Evolutionary conservation across 1,140 invertebrate species (phyloP).

Genomic region (Drosophila nannoptera): DNA sequence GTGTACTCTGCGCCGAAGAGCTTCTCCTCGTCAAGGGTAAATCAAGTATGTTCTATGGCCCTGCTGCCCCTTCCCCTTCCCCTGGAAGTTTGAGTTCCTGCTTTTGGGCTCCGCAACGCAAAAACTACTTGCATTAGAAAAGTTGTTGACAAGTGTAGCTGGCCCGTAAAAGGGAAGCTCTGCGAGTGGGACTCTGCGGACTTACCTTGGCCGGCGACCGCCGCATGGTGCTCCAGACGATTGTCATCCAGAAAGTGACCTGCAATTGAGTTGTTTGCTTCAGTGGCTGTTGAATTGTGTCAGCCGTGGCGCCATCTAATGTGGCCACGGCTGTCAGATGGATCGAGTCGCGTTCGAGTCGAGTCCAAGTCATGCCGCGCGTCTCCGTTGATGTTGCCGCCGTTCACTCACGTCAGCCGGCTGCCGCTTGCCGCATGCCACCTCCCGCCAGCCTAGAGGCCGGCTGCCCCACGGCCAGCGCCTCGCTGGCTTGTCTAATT

Average conservation of each 20-base stretch:
- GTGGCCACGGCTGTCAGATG: conserved; percentile 69
- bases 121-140: conserved; percentile 8
- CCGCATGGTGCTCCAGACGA: conserved; percentile 74
- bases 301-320: conserved; percentile 65
- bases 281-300: conserved; percentile 55
- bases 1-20: too few relatives aligned
- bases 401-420: conserved; percentile 67
- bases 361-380: conserved; percentile 21
- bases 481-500: conserved; percentile 53
- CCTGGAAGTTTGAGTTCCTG: too few relatives aligned
- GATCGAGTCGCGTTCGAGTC: conserved; percentile 18
- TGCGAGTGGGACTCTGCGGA: conserved; percentile 16
- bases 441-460: conserved; percentile 31
- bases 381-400: conserved; percentile 51
- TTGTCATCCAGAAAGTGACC: conserved; percentile 79
- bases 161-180: conserved; percentile 27
- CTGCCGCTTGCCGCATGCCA: conserved; percentile 17
- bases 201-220: conserved; percentile 70
- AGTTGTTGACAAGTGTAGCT: conserved; percentile 17
- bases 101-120: neutral
- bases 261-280: conserved; percentile 75
- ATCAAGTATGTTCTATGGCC: too few relatives aligned
- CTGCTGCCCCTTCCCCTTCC: too few relatives aligned
- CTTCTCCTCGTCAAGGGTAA: too few relatives aligned
- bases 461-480: conserved; percentile 4